Evolutionary conservation across 2,797 vertebrate genomes (phyloP).

Genomic region (Mastacembelus armatus): DNA sequence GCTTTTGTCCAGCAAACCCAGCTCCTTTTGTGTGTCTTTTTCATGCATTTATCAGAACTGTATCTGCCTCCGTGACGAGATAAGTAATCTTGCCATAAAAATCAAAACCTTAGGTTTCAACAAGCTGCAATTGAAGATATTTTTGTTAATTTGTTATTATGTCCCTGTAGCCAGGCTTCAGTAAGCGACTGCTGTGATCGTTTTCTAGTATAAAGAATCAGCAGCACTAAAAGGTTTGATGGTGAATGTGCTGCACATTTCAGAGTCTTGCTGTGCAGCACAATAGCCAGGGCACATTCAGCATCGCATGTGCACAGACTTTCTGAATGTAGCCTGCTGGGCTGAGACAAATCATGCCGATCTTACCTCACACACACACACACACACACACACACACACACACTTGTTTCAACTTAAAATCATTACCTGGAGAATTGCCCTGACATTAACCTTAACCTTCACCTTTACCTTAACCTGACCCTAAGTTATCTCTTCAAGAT

Average conservation of each 20-base stretch:
- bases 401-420: too few species aligned
- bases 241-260: slow-evolving; percentile 37
- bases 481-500: too few species aligned
- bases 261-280: slow-evolving; percentile 23
- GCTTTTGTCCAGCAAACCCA: neutral
- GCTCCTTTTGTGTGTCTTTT: neutral
- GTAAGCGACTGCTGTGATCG: slow-evolving; percentile 43
- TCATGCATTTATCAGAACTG: slow-evolving; percentile 23
- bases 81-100: slow-evolving; percentile 30
- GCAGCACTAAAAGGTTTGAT: slow-evolving; percentile 23
- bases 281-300: slow-evolving; percentile 29
- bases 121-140: slow-evolving; percentile 36
- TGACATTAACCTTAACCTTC: too few species aligned
- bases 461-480: too few species aligned
- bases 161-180: slow-evolving; percentile 5
- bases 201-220: slow-evolving; percentile 39
- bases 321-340: slow-evolving; percentile 44
- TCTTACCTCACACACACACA: slow-evolving; percentile 30
- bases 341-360: slow-evolving; percentile 57
- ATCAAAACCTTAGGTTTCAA: slow-evolving; percentile 20
- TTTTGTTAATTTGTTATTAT: slow-evolving; percentile 32
- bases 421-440: too few species aligned
- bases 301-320: slow-evolving; percentile 6
- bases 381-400: slow-evolving; percentile 2
- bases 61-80: slow-evolving; percentile 7